Evolutionary conservation across 1,140 invertebrate genomes (phyloP), one percentile per base, ranked within the genome.

Genomic region (Drosophila athabasca): DNA sequence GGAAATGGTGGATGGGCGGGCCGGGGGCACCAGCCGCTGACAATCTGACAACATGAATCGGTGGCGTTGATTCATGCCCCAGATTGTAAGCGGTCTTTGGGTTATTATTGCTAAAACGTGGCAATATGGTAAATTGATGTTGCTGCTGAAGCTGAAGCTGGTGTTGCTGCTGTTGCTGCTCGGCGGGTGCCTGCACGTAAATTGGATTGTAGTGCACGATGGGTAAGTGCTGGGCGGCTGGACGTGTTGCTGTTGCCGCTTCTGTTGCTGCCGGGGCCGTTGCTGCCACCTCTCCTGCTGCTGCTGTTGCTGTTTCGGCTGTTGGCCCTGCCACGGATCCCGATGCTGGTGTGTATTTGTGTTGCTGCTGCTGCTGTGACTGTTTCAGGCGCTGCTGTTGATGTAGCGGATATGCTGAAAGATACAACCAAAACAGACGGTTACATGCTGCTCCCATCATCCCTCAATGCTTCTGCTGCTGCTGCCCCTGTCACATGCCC

Each of bases 101-200:
- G 76, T 88, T 87, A 76, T 88, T 87, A 62, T 87, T 87, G 77
- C 73, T 75, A 61, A 85, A 85, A 67, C 82, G 83, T 72, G 83
- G 83, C 79, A 88, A 69, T 79, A 88, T 87, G 76, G 82, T 61
- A 66, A 83, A 82, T 76, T 87, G 87, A 62, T 84, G 79, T 29
- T 80, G 85, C 54, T 84, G 84, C 59, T 74, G 82, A 1, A 19
- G 17, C 7, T 73, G 70, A 3, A 62, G 77, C 22, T 70, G 76
- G 11, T 70, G 76, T 3, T 50, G 73, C n/a, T 55, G 73, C 15
- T 62, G 75, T 19, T 74, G 75, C 26, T 75, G 81, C 52, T 75
- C 71, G n/a, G 49, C 52, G 61, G 72, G 53, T 24, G 64, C 62
- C 69, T 88, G 83, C 46, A 88, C 83, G 53, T 88, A 88, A 60